These are phyloP conservation scores for Drosophila prolongata DNA, from an alignment of 2,888 invertebrate species.

Conservation along the genomic window DNA sequence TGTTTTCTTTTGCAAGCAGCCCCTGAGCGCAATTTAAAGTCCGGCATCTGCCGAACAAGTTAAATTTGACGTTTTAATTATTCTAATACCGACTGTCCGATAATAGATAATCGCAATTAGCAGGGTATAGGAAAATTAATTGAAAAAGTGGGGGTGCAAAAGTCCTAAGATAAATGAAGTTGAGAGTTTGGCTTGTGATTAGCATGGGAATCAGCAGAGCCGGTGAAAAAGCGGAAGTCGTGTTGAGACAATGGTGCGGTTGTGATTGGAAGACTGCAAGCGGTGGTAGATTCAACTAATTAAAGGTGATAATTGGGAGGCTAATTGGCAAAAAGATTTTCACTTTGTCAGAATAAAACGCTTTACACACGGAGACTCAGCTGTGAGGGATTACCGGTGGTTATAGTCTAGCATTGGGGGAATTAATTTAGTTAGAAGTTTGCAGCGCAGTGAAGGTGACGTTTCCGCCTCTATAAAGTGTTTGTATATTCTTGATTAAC, in stretches of 20 bases:
- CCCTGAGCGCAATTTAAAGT: slow-evolving; percentile 24
- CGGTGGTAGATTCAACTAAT: slow-evolving; percentile 22
- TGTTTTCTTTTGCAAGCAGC: slow-evolving; percentile 16
- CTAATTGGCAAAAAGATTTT: slow-evolving; percentile 14
- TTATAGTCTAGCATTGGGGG: no score
- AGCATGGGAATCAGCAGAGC: slow-evolving; percentile 24
- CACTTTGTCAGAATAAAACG: neutral
- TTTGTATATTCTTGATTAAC: no score
- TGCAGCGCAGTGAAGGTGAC: no score
- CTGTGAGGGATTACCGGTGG: no score
- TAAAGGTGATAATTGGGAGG: slow-evolving; percentile 22
- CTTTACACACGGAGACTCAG: neutral
- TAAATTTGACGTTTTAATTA: slow-evolving; percentile 64
- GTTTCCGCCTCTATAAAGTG: no score
- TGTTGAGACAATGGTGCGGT: neutral
- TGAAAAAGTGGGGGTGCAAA: slow-evolving; percentile 25
- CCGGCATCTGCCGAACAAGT: slow-evolving; percentile 27
- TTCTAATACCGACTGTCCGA: slow-evolving; percentile 62
- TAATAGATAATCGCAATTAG: slow-evolving; percentile 64
- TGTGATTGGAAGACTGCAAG: neutral
- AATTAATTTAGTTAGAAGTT: no score
- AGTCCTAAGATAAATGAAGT: slow-evolving; percentile 27
- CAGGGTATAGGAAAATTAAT: slow-evolving; percentile 32
- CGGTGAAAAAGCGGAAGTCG: neutral
- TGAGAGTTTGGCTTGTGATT: slow-evolving; percentile 43